Percentiles rank a stretch among this genome's conserved stretches.
phyloP scores from a whole-genome alignment of 2,797 vertebrate species.

The Alosa sapidissima region DNA sequence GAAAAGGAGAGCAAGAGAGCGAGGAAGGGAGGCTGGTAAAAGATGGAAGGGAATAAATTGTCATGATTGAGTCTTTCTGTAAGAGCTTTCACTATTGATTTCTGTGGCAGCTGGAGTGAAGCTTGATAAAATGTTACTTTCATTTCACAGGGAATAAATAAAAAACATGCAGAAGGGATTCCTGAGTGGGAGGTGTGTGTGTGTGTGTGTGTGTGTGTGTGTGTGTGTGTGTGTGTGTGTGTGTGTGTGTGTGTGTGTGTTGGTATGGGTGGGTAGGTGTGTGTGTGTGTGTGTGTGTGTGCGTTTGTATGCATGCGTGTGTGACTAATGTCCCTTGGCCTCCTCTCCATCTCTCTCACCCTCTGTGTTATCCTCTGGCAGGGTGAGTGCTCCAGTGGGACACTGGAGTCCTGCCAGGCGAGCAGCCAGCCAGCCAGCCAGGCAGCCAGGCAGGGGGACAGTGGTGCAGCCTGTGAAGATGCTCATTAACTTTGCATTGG shows the following conservation, averaged over 20 bases:
- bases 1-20: conserved; percentile 37
- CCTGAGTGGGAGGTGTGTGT: conserved; percentile 5
- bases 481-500: conserved; percentile 10
- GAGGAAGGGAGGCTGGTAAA: conserved; percentile 44
- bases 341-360: neutral
- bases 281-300: neutral
- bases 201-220: neutral
- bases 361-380: neutral
- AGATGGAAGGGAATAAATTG: conserved; percentile 63
- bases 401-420: neutral
- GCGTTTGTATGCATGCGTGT: conserved; percentile 29
- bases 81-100: conserved; percentile 66
- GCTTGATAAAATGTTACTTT: conserved; percentile 70
- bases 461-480: neutral
- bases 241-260: conserved; percentile 16
- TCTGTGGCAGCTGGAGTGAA: conserved; percentile 54
- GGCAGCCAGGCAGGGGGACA: neutral
- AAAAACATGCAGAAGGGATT: conserved; percentile 48
- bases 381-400: neutral
- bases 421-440: neutral
- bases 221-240: neutral
- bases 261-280: conserved; percentile 30
- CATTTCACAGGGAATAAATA: conserved; percentile 61
- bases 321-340: conserved; percentile 44
- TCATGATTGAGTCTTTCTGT: conserved; percentile 61